Conservation (phyloP, 2,888 invertebrate species). For the Syrphus vitripennis region DNA sequence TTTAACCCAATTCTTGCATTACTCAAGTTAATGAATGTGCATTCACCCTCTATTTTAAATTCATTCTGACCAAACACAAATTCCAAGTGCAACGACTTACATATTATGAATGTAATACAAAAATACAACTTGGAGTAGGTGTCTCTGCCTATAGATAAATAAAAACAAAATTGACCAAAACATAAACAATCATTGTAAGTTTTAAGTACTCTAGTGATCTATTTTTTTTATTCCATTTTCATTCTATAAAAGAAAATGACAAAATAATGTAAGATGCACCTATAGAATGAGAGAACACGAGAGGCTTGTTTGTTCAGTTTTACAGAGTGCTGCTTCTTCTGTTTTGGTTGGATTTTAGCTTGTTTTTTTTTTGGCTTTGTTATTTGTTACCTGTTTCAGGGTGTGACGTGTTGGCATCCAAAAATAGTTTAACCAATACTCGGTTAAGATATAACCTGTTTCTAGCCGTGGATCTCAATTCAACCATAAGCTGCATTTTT, state of each 20-base stretch:
- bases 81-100: constrained; percentile 7
- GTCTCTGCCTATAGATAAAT: too few species aligned
- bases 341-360: background rate
- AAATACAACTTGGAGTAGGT: background rate
- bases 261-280: background rate
- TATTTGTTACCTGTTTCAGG: constrained; percentile 48
- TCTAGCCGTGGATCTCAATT: constrained; percentile 19
- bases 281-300: constrained; percentile 50
- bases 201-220: constrained; percentile 51
- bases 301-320: constrained; percentile 43
- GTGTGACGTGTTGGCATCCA: constrained; percentile 58
- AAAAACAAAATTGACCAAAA: constrained; percentile 32
- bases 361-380: background rate
- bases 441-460: background rate
- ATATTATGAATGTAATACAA: constrained; percentile 17
- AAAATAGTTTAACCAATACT: constrained; percentile 37
- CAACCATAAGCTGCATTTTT: constrained; percentile 41
- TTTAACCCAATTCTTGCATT: background rate
- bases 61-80: background rate
- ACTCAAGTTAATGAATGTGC: background rate
- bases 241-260: background rate
- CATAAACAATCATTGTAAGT: constrained; percentile 53
- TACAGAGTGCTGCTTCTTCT: constrained; percentile 26
- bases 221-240: background rate
- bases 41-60: background rate